A percentile compares a stretch with the other conserved stretches of the same genome.
phyloP scores from a whole-genome alignment of 2,797 vertebrate species.

The Falco naumanni region DNA sequence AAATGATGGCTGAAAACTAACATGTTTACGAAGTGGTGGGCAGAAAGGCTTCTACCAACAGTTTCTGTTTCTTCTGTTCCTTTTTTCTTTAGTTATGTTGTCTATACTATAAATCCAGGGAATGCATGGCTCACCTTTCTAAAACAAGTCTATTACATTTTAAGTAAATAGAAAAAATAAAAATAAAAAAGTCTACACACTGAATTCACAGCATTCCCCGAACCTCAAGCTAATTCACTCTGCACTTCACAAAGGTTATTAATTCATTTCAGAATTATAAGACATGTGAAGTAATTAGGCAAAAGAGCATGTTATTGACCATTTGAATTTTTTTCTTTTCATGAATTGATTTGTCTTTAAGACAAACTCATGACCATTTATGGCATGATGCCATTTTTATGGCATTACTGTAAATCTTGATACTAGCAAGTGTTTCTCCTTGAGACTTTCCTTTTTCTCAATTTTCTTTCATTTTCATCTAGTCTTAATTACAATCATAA shows the following conservation, averaged over 20 bases:
- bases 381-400: neutral
- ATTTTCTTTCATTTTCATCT: slow-evolving; percentile 58
- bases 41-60: neutral
- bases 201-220: neutral
- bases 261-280: neutral
- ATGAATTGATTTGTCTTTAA: neutral
- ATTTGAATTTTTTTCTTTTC: neutral
- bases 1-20: neutral
- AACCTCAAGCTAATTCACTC: neutral
- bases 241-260: neutral
- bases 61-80: neutral
- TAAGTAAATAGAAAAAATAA: neutral
- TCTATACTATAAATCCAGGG: neutral
- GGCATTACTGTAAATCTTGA: slow-evolving; percentile 85
- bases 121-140: neutral
- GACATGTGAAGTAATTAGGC: neutral
- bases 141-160: neutral
- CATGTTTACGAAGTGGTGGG: neutral
- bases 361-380: neutral
- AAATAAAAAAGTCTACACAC: neutral
- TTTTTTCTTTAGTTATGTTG: neutral
- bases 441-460: slow-evolving; percentile 64
- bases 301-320: neutral
- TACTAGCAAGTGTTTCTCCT: slow-evolving; percentile 75
- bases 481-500: slow-evolving; percentile 54